These are phyloP conservation scores for Drosophila mayri DNA, from an alignment of 1,140 invertebrate species.

Conservation along the genomic window DNA sequence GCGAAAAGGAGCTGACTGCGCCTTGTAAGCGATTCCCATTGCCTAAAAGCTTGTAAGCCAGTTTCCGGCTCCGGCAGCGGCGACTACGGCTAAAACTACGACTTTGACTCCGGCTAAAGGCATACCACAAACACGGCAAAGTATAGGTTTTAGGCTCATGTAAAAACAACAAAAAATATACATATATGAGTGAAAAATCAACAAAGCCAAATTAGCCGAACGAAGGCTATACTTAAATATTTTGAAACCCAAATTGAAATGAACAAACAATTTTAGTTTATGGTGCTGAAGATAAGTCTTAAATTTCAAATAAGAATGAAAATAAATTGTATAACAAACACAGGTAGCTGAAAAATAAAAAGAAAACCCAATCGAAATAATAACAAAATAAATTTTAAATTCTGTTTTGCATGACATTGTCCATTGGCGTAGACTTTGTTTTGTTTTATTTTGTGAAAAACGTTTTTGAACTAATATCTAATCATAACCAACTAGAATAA, in stretches of 20 bases:
- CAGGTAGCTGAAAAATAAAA: slow-evolving; percentile 17
- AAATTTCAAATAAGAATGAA: neutral
- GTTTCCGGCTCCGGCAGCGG: slow-evolving; percentile 63
- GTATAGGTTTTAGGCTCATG: slow-evolving; percentile 27
- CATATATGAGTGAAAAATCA: slow-evolving; percentile 9
- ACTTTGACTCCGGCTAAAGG: slow-evolving; percentile 28
- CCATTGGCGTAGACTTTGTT: slow-evolving; percentile 56
- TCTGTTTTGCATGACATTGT: slow-evolving; percentile 56
- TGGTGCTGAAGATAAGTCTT: neutral
- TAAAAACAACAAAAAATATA: neutral
- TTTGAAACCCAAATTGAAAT: neutral
- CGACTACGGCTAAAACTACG: slow-evolving; percentile 35
- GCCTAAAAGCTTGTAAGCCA: slow-evolving; percentile 83
- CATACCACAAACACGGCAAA: slow-evolving; percentile 25
- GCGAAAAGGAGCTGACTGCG: slow-evolving; percentile 40
- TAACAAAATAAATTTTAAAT: slow-evolving; percentile 44
- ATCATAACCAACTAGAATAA: slow-evolving; percentile 75
- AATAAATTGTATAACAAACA: too few species aligned
- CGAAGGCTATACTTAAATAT: slow-evolving; percentile 6
- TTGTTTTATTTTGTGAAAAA: slow-evolving; percentile 77
- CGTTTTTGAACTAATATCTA: slow-evolving; percentile 72
- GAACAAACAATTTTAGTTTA: neutral
- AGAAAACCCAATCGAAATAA: slow-evolving; percentile 13
- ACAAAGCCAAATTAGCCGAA: slow-evolving; percentile 7
- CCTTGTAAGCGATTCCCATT: slow-evolving; percentile 79